A percentile compares a stretch with the other conserved stretches of the same genome.
Conservation (phyloP, 92 coral and sea anemone species). For the Actinernus sp. region DNA sequence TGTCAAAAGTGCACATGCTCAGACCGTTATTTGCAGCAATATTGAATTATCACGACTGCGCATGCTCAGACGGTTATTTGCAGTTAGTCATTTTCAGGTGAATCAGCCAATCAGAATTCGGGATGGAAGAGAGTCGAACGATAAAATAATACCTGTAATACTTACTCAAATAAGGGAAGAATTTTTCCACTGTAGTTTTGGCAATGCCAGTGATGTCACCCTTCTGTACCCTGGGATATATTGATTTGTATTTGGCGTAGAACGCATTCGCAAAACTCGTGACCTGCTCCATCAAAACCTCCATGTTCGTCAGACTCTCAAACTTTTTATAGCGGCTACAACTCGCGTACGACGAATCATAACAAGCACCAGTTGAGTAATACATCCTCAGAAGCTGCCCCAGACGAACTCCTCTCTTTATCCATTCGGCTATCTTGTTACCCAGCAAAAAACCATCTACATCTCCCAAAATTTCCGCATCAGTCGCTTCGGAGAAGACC, state of each 20-base stretch:
- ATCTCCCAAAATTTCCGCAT: slow-evolving; percentile 76
- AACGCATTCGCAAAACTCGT: slow-evolving; percentile 37
- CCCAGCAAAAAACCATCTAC: slow-evolving; percentile 81
- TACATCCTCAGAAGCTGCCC: slow-evolving; percentile 86
- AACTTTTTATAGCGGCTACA: slow-evolving; percentile 36
- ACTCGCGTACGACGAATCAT: slow-evolving; percentile 57
- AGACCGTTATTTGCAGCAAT: too few relatives aligned
- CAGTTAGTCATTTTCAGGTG: too few relatives aligned
- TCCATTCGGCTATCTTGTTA: slow-evolving; percentile 47
- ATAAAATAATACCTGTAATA: neutral
- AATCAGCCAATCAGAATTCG: too few relatives aligned
- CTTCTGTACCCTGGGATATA: slow-evolving; percentile 31
- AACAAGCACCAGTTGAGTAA: slow-evolving; percentile 55
- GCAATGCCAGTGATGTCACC: slow-evolving; percentile 12
- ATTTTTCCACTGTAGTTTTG: slow-evolving; percentile 5
- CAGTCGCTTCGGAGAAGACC: slow-evolving; percentile 47
- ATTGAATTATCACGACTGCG: too few relatives aligned
- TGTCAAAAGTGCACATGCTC: too few relatives aligned
- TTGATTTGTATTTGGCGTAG: slow-evolving; percentile 21
- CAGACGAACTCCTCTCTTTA: slow-evolving; percentile 66
- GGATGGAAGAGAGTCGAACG: too few relatives aligned
- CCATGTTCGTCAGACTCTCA: slow-evolving; percentile 9
- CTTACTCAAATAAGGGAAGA: slow-evolving; percentile 48
- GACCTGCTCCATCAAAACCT: slow-evolving; percentile 24
- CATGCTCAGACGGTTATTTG: too few relatives aligned